Evolutionary conservation across 2,888 invertebrate species (phyloP).

Genomic region (Acronicta alni): DNA sequence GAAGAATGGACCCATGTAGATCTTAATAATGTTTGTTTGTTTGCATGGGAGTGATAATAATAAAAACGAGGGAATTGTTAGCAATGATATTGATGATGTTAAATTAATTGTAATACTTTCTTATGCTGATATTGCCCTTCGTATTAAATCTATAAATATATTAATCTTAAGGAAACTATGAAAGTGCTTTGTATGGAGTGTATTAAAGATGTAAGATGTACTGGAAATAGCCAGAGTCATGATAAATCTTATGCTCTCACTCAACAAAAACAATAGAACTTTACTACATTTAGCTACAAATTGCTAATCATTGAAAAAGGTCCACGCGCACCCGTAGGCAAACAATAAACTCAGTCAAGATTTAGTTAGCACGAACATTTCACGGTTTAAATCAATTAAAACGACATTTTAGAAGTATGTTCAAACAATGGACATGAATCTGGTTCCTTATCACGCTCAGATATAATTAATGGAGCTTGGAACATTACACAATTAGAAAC

Average conservation of each 20-base stretch:
- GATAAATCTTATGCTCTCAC: too few species aligned
- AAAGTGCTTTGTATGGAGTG: too few species aligned
- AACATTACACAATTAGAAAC: conserved; percentile 65
- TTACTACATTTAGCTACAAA: background rate
- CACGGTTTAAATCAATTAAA: conserved; percentile 65
- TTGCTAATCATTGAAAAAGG: conserved; percentile 1
- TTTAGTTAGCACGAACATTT: conserved; percentile 48
- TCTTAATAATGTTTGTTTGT: conserved; percentile 49
- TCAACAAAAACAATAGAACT: too few species aligned
- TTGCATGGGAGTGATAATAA: conserved; percentile 18
- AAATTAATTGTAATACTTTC: background rate
- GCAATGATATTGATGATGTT: conserved; percentile 22
- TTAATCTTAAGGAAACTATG: too few species aligned
- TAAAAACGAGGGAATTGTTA: conserved; percentile 6
- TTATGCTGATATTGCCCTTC: too few species aligned
- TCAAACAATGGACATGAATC: conserved; percentile 67
- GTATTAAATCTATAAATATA: too few species aligned
- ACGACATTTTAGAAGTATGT: conserved; percentile 63
- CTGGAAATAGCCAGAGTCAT: too few species aligned
- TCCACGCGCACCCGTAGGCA: conserved; percentile 12
- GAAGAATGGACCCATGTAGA: conserved; percentile 43
- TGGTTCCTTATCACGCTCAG: conserved; percentile 64
- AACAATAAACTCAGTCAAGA: conserved; percentile 28
- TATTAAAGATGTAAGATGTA: too few species aligned
- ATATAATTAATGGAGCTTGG: conserved; percentile 69